Percentiles rank a stretch among this genome's conserved stretches.
Evolutionary conservation across 1,140 invertebrate species (phyloP).

Genomic region (Dufourea novaeangliae): DNA sequence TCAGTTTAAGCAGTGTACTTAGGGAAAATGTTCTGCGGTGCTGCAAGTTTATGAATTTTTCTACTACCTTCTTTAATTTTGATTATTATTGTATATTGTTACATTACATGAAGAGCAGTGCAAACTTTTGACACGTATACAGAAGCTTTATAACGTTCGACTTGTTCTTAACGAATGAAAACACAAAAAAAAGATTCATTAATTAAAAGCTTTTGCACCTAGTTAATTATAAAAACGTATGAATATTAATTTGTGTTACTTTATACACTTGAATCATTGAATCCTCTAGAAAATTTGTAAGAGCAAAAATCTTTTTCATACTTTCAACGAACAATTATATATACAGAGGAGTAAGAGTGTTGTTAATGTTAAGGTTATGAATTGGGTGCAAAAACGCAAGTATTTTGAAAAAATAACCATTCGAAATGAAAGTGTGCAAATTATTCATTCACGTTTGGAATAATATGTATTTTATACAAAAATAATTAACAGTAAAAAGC

Average conservation of each 20-base stretch:
- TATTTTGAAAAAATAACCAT: not conserved
- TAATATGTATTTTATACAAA: slow-evolving; percentile 13
- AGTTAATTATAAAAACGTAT: not conserved
- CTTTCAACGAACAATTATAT: slow-evolving; percentile 3
- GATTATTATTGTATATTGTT: slow-evolving; percentile 14
- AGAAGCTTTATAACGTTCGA: not conserved
- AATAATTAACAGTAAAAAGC: slow-evolving; percentile 10
- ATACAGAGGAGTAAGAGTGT: not conserved
- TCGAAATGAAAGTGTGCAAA: not conserved
- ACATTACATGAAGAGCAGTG: not conserved
- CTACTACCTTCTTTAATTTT: not conserved
- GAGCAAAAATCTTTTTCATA: slow-evolving; percentile 17
- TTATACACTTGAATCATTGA: not conserved
- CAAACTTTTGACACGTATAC: slow-evolving; percentile 17
- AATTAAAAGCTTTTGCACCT: not conserved
- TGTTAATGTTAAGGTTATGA: not conserved
- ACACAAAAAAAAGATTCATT: not conserved
- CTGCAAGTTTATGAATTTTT: slow-evolving; percentile 22
- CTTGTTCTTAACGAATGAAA: not conserved
- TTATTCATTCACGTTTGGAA: slow-evolving; percentile 12
- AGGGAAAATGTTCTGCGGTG: slow-evolving; percentile 48
- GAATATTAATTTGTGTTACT: not conserved
- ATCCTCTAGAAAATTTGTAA: not conserved
- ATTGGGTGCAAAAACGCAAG: not conserved
- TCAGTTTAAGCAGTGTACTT: slow-evolving; percentile 75